Evolutionary conservation across 1,140 invertebrate genomes (phyloP).

Genomic region (Hydropsyche tenuis): DNA sequence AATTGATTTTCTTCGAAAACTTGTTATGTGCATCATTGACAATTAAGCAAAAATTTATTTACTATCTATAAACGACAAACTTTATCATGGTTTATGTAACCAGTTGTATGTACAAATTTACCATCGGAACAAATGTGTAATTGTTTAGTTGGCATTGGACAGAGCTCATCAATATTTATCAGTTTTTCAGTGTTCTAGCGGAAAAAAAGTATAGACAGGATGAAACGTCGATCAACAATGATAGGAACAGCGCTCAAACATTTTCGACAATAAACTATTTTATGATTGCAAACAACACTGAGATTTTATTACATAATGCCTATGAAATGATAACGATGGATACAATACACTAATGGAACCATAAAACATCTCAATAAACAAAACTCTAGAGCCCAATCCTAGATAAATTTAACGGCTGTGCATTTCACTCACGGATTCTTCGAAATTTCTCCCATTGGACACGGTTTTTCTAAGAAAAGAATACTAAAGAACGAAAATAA

Average conservation of each 20-base stretch:
- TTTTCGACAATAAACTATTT: no score
- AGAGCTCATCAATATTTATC: slow-evolving; percentile 27
- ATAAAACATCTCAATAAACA: no score
- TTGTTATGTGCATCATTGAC: not conserved
- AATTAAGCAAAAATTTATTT: not conserved
- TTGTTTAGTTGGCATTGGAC: slow-evolving; percentile 18
- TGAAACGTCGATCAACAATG: not conserved
- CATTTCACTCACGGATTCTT: no score
- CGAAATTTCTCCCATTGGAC: no score
- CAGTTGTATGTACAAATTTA: not conserved
- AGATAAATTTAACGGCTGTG: no score
- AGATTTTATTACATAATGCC: no score
- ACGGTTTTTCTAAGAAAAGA: no score
- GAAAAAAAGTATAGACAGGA: not conserved
- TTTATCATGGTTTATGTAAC: not conserved
- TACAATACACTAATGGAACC: no score
- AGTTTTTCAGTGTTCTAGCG: slow-evolving; percentile 9
- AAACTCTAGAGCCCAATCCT: no score
- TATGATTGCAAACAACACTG: no score
- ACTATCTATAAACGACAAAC: not conserved
- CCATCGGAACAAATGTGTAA: not conserved
- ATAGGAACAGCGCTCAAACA: not conserved
- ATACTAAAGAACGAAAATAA: no score
- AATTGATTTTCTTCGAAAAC: not conserved
- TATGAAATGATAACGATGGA: no score